Conservation (phyloP, 2,797 vertebrate species). For the Lacerta agilis region DNA sequence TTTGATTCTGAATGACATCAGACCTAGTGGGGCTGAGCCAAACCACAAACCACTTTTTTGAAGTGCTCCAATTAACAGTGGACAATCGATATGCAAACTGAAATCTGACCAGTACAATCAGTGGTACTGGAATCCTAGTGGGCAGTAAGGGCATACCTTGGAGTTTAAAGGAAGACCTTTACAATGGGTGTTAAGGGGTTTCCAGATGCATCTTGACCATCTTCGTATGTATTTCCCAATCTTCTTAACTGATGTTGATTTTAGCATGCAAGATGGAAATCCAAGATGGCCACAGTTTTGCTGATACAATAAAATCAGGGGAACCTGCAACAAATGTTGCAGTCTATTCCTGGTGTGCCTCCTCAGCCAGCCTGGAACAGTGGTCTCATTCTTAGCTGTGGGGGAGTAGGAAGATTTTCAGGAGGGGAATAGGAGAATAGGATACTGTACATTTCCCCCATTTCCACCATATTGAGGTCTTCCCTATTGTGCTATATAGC, state of each 20-base stretch:
- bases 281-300: neutral
- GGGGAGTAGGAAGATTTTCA: neutral
- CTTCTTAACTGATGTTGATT: constrained; percentile 6
- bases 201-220: neutral
- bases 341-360: neutral
- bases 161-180: constrained; percentile 28
- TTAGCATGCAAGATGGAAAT: constrained; percentile 9
- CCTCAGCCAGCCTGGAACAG: neutral
- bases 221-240: neutral
- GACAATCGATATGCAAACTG: neutral
- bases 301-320: neutral
- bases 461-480: neutral
- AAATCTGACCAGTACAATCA: neutral
- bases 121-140: neutral
- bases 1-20: constrained; percentile 29
- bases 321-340: neutral
- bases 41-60: neutral
- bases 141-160: neutral
- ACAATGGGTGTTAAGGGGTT: constrained; percentile 17
- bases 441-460: neutral
- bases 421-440: no score
- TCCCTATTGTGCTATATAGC: neutral
- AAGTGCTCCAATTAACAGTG: constrained; percentile 6
- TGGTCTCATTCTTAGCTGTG: neutral
- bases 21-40: neutral